phyloP scores from a whole-genome alignment of 2,797 vertebrate species.

The Manis crassicaudata region DNA sequence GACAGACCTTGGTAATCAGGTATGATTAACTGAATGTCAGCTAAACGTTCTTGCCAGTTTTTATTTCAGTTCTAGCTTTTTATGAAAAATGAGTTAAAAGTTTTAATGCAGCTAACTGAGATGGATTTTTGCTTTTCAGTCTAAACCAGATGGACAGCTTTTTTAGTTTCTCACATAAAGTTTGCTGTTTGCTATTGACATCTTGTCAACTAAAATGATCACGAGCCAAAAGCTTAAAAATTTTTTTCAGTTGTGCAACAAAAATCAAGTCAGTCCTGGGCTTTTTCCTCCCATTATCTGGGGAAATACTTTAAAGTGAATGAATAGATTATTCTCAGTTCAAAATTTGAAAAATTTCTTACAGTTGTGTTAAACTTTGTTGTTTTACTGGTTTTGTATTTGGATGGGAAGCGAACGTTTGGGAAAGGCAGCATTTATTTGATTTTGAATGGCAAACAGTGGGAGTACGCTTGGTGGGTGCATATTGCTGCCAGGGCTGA shows the following conservation, averaged over 20 bases:
- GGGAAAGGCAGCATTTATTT: neutral
- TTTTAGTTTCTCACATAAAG: neutral
- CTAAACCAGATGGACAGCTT: neutral
- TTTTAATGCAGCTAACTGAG: neutral
- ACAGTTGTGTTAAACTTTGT: neutral
- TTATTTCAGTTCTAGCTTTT: conserved; percentile 12
- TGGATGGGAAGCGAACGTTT: neutral
- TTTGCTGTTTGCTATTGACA: neutral
- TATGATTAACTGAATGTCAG: neutral
- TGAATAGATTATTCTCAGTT: neutral
- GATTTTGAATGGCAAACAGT: neutral
- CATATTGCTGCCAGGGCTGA: neutral
- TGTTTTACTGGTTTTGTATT: neutral
- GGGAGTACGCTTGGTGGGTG: too few species aligned
- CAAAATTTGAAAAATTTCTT: neutral
- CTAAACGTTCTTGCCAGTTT: neutral
- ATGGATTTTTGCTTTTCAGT: neutral
- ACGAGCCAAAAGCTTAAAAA: neutral
- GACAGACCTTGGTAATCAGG: neutral
- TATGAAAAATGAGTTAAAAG: neutral
- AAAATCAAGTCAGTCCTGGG: neutral
- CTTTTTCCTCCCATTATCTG: neutral
- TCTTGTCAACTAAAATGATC: neutral
- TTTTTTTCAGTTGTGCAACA: conserved; percentile 1
- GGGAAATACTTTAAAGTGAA: neutral